Conservation (phyloP, 1,140 invertebrate species). For the Alviniconcha marisindica region DNA sequence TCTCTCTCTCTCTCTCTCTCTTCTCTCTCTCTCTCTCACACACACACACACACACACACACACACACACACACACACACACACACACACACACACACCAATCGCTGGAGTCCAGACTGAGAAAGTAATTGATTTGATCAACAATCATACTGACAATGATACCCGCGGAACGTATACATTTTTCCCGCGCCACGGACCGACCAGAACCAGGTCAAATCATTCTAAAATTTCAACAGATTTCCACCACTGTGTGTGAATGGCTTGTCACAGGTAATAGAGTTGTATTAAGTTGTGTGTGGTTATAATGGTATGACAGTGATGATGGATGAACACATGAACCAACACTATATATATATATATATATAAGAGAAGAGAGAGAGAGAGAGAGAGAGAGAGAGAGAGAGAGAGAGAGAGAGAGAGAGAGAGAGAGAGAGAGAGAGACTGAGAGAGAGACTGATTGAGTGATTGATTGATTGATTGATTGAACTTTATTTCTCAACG, state of each 20-base stretch:
- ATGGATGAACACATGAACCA: background rate
- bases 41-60: background rate
- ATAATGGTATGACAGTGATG: background rate
- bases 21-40: background rate
- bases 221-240: too few species aligned
- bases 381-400: constrained; percentile 29
- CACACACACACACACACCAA: background rate
- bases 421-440: constrained; percentile 27
- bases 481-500: background rate
- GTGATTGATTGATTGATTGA: background rate
- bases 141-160: too few species aligned
- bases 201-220: too few species aligned
- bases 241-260: too few species aligned
- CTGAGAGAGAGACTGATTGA: constrained; percentile 1
- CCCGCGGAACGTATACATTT: background rate
- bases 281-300: background rate
- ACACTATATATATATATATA: background rate
- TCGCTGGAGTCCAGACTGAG: background rate
- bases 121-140: too few species aligned
- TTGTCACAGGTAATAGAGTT: background rate
- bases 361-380: constrained; percentile 13
- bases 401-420: constrained; percentile 27
- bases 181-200: too few species aligned
- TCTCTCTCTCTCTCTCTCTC: background rate
- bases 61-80: constrained; percentile 4